A percentile compares a stretch with the other conserved stretches of the same genome.
Conservation (phyloP, 2,888 invertebrate genomes). For the Hirtodrosophila alboralis region DNA sequence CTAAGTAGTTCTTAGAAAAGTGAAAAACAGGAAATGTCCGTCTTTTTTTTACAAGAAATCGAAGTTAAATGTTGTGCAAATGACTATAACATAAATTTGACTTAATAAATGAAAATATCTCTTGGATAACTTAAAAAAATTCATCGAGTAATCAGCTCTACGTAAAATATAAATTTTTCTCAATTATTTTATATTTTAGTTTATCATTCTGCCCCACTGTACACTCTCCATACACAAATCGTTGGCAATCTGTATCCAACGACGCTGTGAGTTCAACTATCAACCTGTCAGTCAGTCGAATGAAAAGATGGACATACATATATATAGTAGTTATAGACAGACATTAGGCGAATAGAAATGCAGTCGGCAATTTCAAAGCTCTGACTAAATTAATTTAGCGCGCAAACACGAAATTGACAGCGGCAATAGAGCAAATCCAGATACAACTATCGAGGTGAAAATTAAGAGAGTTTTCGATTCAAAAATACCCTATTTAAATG, state of each 20-base stretch:
- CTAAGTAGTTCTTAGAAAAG: no score
- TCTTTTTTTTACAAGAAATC: no score
- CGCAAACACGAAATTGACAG: constrained; percentile 71
- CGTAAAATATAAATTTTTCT: no score
- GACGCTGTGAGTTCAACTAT: constrained; percentile 26
- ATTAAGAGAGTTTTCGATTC: constrained; percentile 5
- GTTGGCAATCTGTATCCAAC: constrained; percentile 17
- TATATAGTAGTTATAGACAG: constrained; percentile 34
- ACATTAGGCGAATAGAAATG: constrained; percentile 40
- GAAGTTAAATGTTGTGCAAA: no score
- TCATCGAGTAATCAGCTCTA: no score
- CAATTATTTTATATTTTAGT: no score
- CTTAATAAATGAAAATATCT: no score
- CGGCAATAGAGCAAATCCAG: constrained; percentile 18
- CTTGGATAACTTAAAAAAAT: no score
- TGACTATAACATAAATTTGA: no score
- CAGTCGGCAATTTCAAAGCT: constrained; percentile 55
- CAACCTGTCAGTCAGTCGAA: constrained; percentile 22
- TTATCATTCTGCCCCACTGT: constrained; percentile 25
- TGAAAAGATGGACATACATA: constrained; percentile 42
- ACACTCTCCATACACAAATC: constrained; percentile 22
- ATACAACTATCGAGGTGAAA: constrained; percentile 9
- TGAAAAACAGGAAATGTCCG: no score
- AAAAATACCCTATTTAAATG: neutral
- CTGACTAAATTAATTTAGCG: constrained; percentile 78